Evolutionary conservation across 2,113 vertebrate genomes (phyloP), one percentile per base, ranked within the genome.

Genomic region (Riparia riparia): DNA sequence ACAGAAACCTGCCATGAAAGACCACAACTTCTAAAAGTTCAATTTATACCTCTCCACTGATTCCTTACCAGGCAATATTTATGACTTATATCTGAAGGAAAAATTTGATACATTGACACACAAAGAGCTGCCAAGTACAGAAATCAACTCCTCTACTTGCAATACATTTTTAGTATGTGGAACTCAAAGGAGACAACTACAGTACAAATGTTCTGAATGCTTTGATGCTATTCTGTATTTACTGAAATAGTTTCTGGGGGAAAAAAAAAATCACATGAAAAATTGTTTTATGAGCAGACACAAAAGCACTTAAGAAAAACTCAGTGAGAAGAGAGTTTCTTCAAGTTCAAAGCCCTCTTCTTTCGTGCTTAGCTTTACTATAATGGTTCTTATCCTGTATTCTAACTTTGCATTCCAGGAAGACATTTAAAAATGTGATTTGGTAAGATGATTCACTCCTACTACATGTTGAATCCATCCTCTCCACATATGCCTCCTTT

Each of bases 111-210:
- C 12, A 66, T 4, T 47, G 64, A 57, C 70, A 91, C 29, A 82
- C n/a, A 78, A 88, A 76, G 29, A 81, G 37, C 47, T 17, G 10
- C 76, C 68, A 84, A 66, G 53, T 25, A 61, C 56, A 81, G 44
- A 63, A 95, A 82, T 60, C 60, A 89, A 51, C 47, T 95, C 60
- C 56, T 66, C 64, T 89, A 28, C 72, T 86, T 68, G 51, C 39
- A 91, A 41, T 56, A 56, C 21, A 58, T 79, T 95, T 96, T 94
- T 74, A 89, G 81, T 20, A 70, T 1, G 44, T 19, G 60, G 78
- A 89, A 81, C 56, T 91, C 64, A 96, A 76, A 82, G 73, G 34
- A 70, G 51, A 87, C 56, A 92, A 86, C 60, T 81, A 74, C 19
- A 66, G 71, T 79, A 78, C 17, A 60, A 87, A 50, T 71, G 57